These are phyloP conservation scores for Chloropsis hardwickii DNA, from an alignment of 2,113 vertebrate genomes.

Conservation along the genomic window DNA sequence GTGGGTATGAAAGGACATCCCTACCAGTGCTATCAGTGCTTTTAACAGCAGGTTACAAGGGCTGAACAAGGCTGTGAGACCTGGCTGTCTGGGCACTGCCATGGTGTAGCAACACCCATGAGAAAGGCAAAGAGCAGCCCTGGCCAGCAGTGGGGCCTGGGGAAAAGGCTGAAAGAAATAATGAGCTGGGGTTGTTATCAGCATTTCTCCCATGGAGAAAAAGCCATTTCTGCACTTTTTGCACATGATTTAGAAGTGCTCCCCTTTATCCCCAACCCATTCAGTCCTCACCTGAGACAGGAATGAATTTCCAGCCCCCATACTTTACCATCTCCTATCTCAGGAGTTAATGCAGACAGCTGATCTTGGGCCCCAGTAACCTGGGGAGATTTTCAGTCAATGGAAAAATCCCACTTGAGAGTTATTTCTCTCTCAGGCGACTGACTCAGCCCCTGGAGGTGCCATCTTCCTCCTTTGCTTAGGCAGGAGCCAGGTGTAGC, in stretches of 20 bases:
- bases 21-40: background rate
- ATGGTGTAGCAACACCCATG: background rate
- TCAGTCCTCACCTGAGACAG: rapidly evolving
- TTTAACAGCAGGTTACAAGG: background rate
- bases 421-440: background rate
- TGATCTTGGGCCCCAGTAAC: background rate
- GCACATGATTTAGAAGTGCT: background rate
- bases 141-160: background rate
- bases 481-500: background rate
- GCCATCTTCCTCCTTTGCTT: background rate
- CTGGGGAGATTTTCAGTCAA: background rate
- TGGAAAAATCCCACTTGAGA: background rate
- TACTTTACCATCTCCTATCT: too few species aligned
- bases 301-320: background rate
- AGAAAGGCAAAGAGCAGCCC: background rate
- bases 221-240: background rate
- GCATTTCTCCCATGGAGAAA: background rate
- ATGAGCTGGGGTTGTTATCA: background rate
- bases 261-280: background rate
- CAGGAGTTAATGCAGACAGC: background rate
- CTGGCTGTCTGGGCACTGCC: background rate
- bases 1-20: background rate
- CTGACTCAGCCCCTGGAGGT: background rate
- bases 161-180: background rate
- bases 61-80: background rate